Evolutionary conservation across 2,113 vertebrate species (phyloP).

Genomic region (Coturnix japonica): DNA sequence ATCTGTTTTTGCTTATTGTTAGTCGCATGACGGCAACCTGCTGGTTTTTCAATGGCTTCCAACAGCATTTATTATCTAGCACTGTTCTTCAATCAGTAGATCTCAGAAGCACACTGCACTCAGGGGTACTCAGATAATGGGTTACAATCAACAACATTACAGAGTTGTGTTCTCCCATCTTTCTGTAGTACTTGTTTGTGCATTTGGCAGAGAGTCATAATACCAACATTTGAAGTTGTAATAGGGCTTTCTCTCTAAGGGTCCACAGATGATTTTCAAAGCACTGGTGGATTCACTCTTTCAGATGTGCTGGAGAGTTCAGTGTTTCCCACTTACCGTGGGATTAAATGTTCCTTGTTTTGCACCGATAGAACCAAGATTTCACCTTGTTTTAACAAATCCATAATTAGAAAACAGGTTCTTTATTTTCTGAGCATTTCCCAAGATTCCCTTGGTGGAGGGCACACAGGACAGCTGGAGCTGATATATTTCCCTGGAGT

Average conservation of each 20-base stretch:
- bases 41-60: conserved; percentile 50
- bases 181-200: neutral
- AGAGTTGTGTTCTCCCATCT: neutral
- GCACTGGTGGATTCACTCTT: neutral
- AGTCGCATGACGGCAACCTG: neutral
- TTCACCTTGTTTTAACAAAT: neutral
- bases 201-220: neutral
- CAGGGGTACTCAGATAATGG: conserved; percentile 1
- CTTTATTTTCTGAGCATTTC: neutral
- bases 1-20: conserved; percentile 17
- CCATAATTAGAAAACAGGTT: neutral
- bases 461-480: accelerated
- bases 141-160: neutral
- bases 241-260: neutral
- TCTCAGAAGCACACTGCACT: neutral
- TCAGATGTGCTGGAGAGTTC: neutral
- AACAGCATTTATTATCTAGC: conserved; percentile 21
- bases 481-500: neutral
- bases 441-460: neutral
- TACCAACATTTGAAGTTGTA: neutral
- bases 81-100: conserved; percentile 44
- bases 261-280: neutral
- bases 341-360: neutral
- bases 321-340: neutral
- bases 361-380: neutral